Evolutionary conservation across 2,888 invertebrate species (phyloP).

Genomic region (Oscheius myriophilus): DNA sequence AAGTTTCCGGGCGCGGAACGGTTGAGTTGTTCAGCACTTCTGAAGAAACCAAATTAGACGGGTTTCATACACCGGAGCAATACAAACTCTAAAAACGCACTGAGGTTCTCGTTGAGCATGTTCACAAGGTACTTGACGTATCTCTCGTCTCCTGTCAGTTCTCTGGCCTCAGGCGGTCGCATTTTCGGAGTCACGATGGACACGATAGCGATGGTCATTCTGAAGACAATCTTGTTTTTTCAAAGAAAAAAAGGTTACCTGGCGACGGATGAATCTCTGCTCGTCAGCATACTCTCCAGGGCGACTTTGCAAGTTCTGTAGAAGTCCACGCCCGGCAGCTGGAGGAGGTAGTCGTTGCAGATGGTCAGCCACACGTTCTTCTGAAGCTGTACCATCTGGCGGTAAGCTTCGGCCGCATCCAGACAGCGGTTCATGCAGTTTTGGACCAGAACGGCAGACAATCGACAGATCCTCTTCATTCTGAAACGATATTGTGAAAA

Average conservation of each 20-base stretch:
- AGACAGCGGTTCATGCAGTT: slow-evolving; percentile 54
- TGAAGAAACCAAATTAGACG: too few species aligned
- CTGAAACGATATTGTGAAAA: slow-evolving; percentile 32
- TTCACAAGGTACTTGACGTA: slow-evolving; percentile 73
- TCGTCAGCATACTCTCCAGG: slow-evolving; percentile 77
- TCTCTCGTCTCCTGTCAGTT: slow-evolving; percentile 77
- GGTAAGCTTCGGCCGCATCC: slow-evolving; percentile 53
- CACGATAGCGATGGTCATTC: slow-evolving; percentile 84
- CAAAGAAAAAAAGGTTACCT: slow-evolving; percentile 26
- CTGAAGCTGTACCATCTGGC: slow-evolving; percentile 52
- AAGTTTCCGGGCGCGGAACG: slow-evolving; percentile 61
- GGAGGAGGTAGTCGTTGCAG: slow-evolving; percentile 82
- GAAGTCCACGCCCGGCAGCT: slow-evolving; percentile 76
- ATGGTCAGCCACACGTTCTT: slow-evolving; percentile 76
- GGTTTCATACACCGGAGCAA: too few species aligned
- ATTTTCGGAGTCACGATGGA: slow-evolving; percentile 79
- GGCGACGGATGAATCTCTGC: slow-evolving; percentile 53
- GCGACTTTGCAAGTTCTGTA: slow-evolving; percentile 80
- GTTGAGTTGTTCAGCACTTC: not conserved
- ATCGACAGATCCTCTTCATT: slow-evolving; percentile 51
- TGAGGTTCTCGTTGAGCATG: slow-evolving; percentile 43
- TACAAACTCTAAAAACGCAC: slow-evolving; percentile 14
- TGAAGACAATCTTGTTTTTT: slow-evolving; percentile 71
- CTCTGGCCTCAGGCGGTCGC: slow-evolving; percentile 79
- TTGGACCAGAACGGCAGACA: slow-evolving; percentile 43